Conservation (phyloP, 2,888 invertebrate genomes). For the Drosophila mulleri region DNA sequence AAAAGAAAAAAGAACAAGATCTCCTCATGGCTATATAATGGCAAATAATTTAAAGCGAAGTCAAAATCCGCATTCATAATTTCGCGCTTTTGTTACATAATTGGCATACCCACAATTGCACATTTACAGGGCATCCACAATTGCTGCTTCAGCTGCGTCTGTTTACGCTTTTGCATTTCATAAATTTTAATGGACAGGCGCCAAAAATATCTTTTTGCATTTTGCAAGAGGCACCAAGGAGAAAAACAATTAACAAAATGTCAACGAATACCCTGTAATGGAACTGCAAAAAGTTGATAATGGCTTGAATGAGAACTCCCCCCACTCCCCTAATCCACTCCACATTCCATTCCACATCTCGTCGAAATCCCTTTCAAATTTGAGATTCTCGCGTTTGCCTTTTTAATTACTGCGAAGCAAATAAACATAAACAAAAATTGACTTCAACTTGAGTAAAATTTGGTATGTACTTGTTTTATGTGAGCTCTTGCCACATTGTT, state of each 20-base stretch:
- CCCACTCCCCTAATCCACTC: neutral
- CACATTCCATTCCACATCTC: neutral
- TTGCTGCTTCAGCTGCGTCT: conserved; percentile 27
- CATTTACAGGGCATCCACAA: conserved; percentile 1
- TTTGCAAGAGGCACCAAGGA: neutral
- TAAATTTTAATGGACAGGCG: conserved; percentile 46
- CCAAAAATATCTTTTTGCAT: conserved; percentile 19
- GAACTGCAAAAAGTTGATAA: neutral
- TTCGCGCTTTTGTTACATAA: too few species aligned
- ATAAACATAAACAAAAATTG: conserved; percentile 66
- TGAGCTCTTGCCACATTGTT: conserved; percentile 8
- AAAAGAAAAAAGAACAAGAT: too few species aligned
- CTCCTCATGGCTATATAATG: too few species aligned
- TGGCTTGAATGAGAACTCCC: neutral
- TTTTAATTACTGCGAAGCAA: conserved; percentile 69
- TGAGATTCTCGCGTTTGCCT: conserved; percentile 47
- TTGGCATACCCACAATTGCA: neutral
- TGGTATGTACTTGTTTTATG: conserved; percentile 32
- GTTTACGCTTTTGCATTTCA: conserved; percentile 53
- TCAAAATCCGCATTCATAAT: too few species aligned
- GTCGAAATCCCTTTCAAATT: conserved; percentile 39
- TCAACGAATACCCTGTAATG: conserved; percentile 1
- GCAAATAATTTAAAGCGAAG: neutral
- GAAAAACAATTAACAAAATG: neutral
- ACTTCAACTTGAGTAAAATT: conserved; percentile 35